Base-by-base conservation (phyloP, 2,113 vertebrate genomes). In the Alligator sinensis region DNA sequence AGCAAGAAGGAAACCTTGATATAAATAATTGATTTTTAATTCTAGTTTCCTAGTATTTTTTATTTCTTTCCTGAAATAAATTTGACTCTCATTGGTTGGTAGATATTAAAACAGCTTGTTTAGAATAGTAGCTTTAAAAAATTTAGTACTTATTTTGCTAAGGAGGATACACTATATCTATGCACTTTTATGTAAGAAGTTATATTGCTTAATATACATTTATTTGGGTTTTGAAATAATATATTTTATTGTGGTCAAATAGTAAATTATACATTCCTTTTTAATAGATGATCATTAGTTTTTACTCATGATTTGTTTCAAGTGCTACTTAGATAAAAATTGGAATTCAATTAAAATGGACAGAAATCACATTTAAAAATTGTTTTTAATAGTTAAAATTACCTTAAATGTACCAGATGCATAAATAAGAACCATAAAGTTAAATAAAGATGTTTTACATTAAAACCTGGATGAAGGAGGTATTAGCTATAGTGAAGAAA, bases 321-420 rank as follows among this genome's bases (percentile, higher is more conserved):
- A 77, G 28, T 25, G 5, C 6, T 10, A 2, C 10, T 2, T 5
- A 59, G 74, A 1, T 9, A 60, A 59, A 60, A 72, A 27, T 0
- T 2, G 0, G 54, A 57, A 91, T 47, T 78, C 62, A 4, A 0
- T 75, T 34, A 28, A 25, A 21, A 0, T 0, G 1, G 0, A 9
- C 0, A 9, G 80, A 88, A 90, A 13, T 0, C 57, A 9, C 5
- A 24, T 22, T 77, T 90, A 1, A 8, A 2, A 0, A 0, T 1
- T 11, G 17, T 54, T 62, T 28, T 2, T 11, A 1, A 10, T 4
- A 1, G 0, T 17, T 9, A 62, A 77, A 4, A 27, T 72, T 70
- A 15, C 11, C 9, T 58, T 62, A 15, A 11, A 19, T 1, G 55
- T 70, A 5, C 14, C 47, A 47, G 47, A 47, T 38, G 27, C 47